Percentiles rank a stretch among this genome's conserved stretches.
Evolutionary conservation across 2,888 invertebrate species (phyloP).

Genomic region (Terebella lapidaria): DNA sequence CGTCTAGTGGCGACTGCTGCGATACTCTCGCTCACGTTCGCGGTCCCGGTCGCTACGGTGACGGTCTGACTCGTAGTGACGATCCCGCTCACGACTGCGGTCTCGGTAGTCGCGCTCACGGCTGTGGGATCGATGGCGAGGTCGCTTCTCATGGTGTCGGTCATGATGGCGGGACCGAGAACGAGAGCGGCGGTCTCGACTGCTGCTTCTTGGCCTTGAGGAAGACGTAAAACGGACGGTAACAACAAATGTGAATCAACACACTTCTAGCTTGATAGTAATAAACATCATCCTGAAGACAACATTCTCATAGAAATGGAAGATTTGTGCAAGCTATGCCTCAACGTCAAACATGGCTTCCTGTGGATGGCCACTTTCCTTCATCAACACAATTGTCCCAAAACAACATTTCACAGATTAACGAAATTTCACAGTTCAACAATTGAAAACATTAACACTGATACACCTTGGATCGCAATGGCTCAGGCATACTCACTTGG

Average conservation of each 20-base stretch:
- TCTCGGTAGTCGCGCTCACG: constrained; percentile 61
- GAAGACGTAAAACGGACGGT: background rate
- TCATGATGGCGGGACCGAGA: constrained; percentile 72
- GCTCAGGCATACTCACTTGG: constrained; percentile 38
- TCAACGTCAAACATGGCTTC: too few species aligned
- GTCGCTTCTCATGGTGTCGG: constrained; percentile 41
- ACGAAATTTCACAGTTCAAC: background rate
- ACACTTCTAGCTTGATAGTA: background rate
- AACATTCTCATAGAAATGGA: too few species aligned
- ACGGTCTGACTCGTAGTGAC: constrained; percentile 42
- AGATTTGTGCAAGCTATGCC: too few species aligned
- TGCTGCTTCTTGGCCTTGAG: constrained; percentile 21
- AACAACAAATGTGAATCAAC: background rate
- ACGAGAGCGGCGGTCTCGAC: constrained; percentile 63
- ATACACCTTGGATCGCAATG: background rate
- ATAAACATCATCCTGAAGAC: too few species aligned
- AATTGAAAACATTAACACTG: too few species aligned
- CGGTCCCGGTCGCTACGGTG: constrained; percentile 37
- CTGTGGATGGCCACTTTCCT: too few species aligned
- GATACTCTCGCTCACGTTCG: constrained; percentile 37
- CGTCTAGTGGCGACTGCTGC: constrained; percentile 26
- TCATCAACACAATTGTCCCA: too few species aligned
- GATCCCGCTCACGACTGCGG: constrained; percentile 46
- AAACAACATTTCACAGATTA: too few species aligned
- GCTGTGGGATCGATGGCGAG: constrained; percentile 48